Conservation (phyloP, 2,797 vertebrate species). For the Adelosebastes latens region DNA sequence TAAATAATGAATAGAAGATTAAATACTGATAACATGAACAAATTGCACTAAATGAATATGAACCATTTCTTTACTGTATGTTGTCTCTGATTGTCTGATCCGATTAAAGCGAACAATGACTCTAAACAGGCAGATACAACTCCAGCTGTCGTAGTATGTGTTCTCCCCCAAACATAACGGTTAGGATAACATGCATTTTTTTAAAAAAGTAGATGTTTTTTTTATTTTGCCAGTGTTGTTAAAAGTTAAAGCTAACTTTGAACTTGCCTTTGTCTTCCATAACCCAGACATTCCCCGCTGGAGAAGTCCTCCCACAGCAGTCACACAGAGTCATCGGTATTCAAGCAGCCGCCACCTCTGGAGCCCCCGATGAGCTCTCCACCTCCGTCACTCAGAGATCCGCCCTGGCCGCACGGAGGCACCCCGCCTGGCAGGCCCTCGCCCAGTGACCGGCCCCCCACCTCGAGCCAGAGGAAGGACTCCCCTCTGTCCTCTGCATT, state of each 20-base stretch:
- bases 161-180: not conserved
- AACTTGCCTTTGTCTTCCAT: not conserved
- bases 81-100: not conserved
- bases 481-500: constrained; percentile 33
- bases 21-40: not conserved
- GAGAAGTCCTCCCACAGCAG: constrained; percentile 88
- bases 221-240: not conserved
- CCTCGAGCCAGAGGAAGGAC: constrained; percentile 77
- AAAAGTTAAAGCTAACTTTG: not conserved
- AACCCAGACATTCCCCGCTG: constrained; percentile 86
- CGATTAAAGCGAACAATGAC: no score
- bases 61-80: not conserved
- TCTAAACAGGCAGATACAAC: not conserved
- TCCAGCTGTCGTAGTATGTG: not conserved
- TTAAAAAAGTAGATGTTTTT: not conserved
- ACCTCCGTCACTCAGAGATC: constrained; percentile 79
- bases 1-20: not conserved
- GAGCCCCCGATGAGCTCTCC: constrained; percentile 79
- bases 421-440: constrained; percentile 77
- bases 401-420: constrained; percentile 84
- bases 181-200: not conserved
- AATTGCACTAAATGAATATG: not conserved
- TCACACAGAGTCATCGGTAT: constrained; percentile 85
- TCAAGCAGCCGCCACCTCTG: constrained; percentile 84
- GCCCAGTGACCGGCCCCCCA: constrained; percentile 66